phyloP scores from a whole-genome alignment of 2,113 vertebrate species.

The Panurus biarmicus region DNA sequence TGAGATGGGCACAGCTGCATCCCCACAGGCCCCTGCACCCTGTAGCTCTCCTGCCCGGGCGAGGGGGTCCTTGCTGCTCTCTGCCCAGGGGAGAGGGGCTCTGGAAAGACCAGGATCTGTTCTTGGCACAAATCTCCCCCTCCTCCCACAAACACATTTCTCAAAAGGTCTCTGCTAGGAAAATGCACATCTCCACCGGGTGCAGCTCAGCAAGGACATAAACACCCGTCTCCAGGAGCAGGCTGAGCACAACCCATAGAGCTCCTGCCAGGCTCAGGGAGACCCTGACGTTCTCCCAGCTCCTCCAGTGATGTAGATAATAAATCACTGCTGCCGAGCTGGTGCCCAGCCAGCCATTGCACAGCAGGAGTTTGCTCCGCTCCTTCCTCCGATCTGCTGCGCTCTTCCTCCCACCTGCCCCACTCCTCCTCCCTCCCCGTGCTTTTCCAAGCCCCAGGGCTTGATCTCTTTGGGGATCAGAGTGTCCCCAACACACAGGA shows the following conservation, averaged over 20 bases:
- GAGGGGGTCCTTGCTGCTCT: background rate
- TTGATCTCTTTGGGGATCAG: background rate
- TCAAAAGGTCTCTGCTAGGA: background rate
- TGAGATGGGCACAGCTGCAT: background rate
- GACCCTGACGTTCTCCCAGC: background rate
- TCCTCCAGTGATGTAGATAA: background rate
- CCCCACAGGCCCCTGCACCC: background rate
- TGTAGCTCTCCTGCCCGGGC: background rate
- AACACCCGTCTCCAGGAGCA: background rate
- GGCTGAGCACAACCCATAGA: background rate
- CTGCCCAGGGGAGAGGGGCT: background rate
- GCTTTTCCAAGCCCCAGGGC: background rate
- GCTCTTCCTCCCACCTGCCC: background rate
- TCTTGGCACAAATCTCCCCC: background rate
- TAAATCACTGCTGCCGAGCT: conserved; percentile 7
- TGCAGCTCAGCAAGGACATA: background rate
- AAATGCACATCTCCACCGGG: background rate
- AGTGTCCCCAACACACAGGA: background rate
- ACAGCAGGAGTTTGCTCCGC: background rate
- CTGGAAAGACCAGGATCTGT: background rate
- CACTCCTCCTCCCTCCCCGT: background rate
- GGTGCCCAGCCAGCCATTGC: background rate
- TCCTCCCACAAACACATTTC: background rate
- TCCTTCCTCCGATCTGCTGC: background rate
- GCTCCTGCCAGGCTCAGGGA: background rate